Base-by-base conservation (phyloP, 2,797 vertebrate genomes). In the Danio aesculapii region DNA sequence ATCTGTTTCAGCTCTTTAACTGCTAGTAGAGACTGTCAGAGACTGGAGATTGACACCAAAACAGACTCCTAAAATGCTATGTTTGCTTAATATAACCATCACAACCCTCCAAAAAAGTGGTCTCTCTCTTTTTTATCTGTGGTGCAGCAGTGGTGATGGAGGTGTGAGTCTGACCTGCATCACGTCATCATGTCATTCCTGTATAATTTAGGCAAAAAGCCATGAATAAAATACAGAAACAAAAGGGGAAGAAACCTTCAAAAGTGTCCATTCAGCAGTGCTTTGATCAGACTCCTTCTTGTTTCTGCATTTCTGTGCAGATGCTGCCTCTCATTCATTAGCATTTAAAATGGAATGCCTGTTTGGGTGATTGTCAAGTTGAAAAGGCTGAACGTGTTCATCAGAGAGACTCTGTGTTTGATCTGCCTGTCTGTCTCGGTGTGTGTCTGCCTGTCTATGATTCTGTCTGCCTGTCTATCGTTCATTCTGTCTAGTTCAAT, bases 381-480 rank as follows among this genome's bases (percentile, higher is more conserved):
- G 41, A 67, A 57, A 77, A 30, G 10, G 49, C 9, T 76, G 55
- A 19, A 46, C 47, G 63, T 67, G 52, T 67, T 77, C 67, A 16
- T 58, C 52, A 47, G 52, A 0, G 19, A 77, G 75, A 14, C 75
- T 8, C 52, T 30, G 30, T 30, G 30, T 30, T 30, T 30, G 30
- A 30, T 30, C 30, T 1, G 30, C 3, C 30, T 30, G 30, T 30
- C 30, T 30, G 30, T 30, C 30, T 30, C 1, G 1, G 30, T 30
- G 30, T 30, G 30, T 30, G 30, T 30, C 1, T 30, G 1, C 30
- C 30, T 30, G n/a, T n/a, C n/a, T n/a, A n/a, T n/a, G n/a, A n/a
- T 30, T 30, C 30, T 30, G 30, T 30, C 30, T 30, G 30, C 3
- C 30, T 30, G 30, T 30, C 30, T 30, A 30, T 30, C 1, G 30